phyloP scores from a whole-genome alignment of 2,888 invertebrate species.

The Caenorhabditis afra region DNA sequence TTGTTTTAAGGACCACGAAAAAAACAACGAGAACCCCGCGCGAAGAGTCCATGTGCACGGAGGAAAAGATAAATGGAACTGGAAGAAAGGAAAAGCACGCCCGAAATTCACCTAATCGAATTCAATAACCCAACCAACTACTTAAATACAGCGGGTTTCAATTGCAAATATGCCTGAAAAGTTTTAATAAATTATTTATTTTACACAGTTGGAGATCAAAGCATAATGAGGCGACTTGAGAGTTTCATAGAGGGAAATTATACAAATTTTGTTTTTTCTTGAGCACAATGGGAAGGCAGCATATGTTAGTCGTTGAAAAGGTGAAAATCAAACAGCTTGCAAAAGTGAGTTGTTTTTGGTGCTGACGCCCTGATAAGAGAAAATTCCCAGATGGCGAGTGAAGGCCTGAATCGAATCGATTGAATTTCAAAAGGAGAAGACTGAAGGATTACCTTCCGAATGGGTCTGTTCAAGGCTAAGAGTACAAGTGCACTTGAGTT shows the following conservation, averaged over 20 bases:
- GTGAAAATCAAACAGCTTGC: slow-evolving; percentile 37
- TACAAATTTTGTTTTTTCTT: not conserved
- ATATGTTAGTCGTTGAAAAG: slow-evolving; percentile 5
- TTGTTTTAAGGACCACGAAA: slow-evolving; percentile 14
- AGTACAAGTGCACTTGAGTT: slow-evolving; percentile 67
- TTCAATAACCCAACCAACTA: not conserved
- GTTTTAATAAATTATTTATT: slow-evolving; percentile 38
- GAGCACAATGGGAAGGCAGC: slow-evolving; percentile 7
- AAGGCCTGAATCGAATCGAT: slow-evolving; percentile 59
- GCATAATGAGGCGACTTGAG: slow-evolving; percentile 15
- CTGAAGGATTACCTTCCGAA: slow-evolving; percentile 60
- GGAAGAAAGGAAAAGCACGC: slow-evolving; percentile 43
- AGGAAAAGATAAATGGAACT: slow-evolving; percentile 58
- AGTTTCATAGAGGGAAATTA: not conserved
- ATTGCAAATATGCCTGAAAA: not conserved
- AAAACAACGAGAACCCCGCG: slow-evolving; percentile 18
- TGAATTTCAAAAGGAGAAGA: too few species aligned
- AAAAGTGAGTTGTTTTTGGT: slow-evolving; percentile 60
- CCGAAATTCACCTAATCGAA: slow-evolving; percentile 45
- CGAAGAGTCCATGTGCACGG: slow-evolving; percentile 45
- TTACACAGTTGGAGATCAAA: slow-evolving; percentile 22
- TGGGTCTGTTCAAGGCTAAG: slow-evolving; percentile 66
- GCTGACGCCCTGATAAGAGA: slow-evolving; percentile 54
- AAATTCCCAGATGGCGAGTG: slow-evolving; percentile 42
- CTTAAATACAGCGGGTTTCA: not conserved